Evolutionary conservation across 1,140 invertebrate species (phyloP).

Genomic region (Sesamia nonagrioides): DNA sequence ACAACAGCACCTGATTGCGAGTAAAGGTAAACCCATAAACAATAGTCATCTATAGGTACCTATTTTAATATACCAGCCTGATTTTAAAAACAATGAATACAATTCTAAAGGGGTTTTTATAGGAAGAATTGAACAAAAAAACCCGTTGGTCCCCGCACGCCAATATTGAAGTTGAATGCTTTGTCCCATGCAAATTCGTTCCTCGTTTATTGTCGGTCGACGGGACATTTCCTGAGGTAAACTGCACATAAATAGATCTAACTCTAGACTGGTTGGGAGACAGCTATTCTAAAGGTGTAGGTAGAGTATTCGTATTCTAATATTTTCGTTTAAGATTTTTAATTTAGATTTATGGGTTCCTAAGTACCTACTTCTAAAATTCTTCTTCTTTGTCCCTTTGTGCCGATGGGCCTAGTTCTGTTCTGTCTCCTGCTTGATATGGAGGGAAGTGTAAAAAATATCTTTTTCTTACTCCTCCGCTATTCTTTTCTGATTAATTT

Average conservation of each 20-base stretch:
- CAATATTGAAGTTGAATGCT: slow-evolving; percentile 64
- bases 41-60: not conserved
- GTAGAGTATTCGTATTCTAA: not conserved
- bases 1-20: no score
- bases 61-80: not conserved
- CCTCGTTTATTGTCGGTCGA: slow-evolving; percentile 59
- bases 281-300: not conserved
- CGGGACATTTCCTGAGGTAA: slow-evolving; percentile 55
- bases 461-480: no score
- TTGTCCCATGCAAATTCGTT: slow-evolving; percentile 66
- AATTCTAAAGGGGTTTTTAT: slow-evolving; percentile 19
- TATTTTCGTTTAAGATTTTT: no score
- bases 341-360: no score
- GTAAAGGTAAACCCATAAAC: no score
- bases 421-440: no score
- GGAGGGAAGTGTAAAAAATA: no score
- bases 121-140: slow-evolving; percentile 25
- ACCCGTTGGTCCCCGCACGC: slow-evolving; percentile 55
- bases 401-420: no score
- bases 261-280: slow-evolving; percentile 2
- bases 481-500: no score
- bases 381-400: no score
- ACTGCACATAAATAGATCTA: slow-evolving; percentile 17
- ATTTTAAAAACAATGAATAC: slow-evolving; percentile 12
- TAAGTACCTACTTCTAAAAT: no score